Evolutionary conservation across 2,888 invertebrate species (phyloP).

Genomic region (Eudasyphora cyanicolor): DNA sequence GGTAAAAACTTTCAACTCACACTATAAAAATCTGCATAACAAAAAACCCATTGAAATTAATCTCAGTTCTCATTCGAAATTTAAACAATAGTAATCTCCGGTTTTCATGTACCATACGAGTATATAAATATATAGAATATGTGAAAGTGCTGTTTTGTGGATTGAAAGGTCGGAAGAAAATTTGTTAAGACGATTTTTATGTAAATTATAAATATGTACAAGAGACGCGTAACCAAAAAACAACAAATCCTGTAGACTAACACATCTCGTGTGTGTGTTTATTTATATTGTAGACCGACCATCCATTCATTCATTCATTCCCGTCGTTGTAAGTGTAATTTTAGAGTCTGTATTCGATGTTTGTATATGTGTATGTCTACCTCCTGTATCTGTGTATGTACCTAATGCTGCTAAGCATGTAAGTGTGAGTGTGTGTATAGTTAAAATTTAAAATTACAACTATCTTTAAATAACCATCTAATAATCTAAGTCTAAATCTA

Average conservation of each 20-base stretch:
- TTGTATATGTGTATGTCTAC: neutral
- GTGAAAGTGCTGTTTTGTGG: no score
- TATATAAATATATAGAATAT: no score
- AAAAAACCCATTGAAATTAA: neutral
- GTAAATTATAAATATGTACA: neutral
- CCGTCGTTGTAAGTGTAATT: no score
- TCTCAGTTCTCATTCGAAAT: neutral
- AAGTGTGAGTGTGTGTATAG: neutral
- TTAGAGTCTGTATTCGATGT: constrained; percentile 5
- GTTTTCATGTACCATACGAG: no score
- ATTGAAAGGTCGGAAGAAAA: neutral
- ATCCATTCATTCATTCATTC: no score
- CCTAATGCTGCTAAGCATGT: neutral
- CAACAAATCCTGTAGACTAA: neutral
- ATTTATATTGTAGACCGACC: neutral
- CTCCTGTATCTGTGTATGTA: neutral
- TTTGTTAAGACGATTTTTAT: neutral
- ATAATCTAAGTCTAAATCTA: no score
- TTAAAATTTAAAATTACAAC: neutral
- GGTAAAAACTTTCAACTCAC: no score
- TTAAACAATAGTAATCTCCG: no score
- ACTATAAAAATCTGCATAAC: no score
- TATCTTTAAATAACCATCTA: neutral
- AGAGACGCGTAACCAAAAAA: no score
- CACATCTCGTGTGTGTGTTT: no score